Evolutionary conservation across 2,113 vertebrate genomes (phyloP).

Genomic region (Hepsetus odoe): DNA sequence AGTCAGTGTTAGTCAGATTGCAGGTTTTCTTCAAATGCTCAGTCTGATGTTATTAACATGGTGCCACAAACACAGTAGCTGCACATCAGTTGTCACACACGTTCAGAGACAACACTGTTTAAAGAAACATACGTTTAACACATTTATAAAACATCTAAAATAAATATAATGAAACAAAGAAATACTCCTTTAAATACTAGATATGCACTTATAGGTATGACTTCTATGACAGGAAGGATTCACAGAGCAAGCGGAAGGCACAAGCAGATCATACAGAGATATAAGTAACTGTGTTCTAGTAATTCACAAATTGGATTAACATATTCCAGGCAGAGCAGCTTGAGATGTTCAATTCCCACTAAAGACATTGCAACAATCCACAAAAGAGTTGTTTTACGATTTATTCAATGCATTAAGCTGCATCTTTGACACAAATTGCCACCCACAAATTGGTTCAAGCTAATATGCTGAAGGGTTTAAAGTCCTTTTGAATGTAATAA

Average conservation of each 20-base stretch:
- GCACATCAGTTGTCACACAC: constrained; percentile 18
- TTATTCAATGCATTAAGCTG: no score
- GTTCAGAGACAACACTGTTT: constrained; percentile 17
- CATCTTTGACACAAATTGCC: background rate
- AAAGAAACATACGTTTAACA: background rate
- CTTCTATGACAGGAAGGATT: background rate
- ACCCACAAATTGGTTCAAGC: background rate
- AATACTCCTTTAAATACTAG: background rate
- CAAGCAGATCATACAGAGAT: background rate
- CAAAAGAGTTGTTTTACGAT: no score
- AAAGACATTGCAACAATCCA: background rate
- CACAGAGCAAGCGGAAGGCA: background rate
- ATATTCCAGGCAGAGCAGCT: background rate
- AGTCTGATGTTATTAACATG: constrained; percentile 53
- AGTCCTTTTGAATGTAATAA: no score
- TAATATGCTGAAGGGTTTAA: no score
- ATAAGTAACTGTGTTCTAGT: background rate
- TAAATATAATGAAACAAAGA: background rate
- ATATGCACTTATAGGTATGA: background rate
- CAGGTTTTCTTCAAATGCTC: constrained; percentile 12
- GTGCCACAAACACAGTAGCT: constrained; percentile 50
- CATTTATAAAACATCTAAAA: background rate
- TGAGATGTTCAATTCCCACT: background rate
- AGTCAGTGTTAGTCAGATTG: constrained; percentile 46
- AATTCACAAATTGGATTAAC: constrained; percentile 12